These are phyloP conservation scores for Papilio aristodemus DNA, from an alignment of 1,140 invertebrate genomes.

Conservation along the genomic window DNA sequence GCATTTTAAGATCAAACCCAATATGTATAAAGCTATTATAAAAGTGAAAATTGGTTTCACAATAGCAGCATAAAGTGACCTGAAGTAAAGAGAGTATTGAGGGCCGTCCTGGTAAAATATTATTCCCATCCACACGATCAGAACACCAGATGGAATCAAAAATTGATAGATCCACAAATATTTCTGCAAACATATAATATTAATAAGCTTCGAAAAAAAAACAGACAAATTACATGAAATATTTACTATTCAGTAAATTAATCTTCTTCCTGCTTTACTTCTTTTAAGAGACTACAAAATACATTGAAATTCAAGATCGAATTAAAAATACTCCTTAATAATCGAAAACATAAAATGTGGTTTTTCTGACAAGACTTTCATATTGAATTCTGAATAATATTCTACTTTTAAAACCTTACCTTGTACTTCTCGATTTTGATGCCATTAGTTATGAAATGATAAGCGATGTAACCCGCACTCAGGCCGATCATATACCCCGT, in stretches of 20 bases:
- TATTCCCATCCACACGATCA: not conserved
- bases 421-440: constrained; percentile 9
- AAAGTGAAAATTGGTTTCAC: not conserved
- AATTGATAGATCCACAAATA: constrained; percentile 12
- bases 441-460: constrained; percentile 10
- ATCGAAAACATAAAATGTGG: not conserved
- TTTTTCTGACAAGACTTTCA: no score
- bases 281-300: no score
- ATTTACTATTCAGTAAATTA: not conserved
- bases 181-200: not conserved
- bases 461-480: constrained; percentile 27
- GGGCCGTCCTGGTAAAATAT: not conserved
- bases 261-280: not conserved
- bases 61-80: not conserved
- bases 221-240: no score
- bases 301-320: no score
- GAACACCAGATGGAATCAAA: not conserved
- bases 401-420: not conserved
- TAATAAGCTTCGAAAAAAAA: no score
- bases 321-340: no score
- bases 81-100: not conserved
- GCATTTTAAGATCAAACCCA: not conserved
- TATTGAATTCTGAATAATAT: not conserved
- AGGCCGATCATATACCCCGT: constrained; percentile 33
- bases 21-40: not conserved